phyloP scores from a whole-genome alignment of 2,888 invertebrate genomes.

The Halictus quadricinctus region DNA sequence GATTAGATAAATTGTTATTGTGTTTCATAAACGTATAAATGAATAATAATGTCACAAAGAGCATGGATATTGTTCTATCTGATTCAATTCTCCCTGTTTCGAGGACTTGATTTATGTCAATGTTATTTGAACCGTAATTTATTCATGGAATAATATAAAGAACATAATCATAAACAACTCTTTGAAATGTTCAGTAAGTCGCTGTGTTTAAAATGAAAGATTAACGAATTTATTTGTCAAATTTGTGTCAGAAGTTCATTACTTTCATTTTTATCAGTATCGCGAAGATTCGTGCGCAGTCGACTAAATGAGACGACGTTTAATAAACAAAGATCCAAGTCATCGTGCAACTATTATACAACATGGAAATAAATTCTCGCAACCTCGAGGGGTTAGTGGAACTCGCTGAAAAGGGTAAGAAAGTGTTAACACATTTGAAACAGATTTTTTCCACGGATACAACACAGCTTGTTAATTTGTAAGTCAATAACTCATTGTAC shows the following conservation, averaged over 20 bases:
- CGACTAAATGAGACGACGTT: neutral
- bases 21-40: neutral
- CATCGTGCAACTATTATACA: neutral
- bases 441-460: neutral
- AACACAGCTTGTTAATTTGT: constrained; percentile 3
- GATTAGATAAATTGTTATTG: neutral
- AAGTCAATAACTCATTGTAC: constrained; percentile 12
- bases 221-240: neutral
- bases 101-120: neutral
- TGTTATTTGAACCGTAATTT: no score
- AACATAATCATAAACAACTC: no score
- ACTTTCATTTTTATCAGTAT: neutral
- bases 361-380: neutral
- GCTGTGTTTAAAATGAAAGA: neutral
- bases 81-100: neutral
- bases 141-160: no score
- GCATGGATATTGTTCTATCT: neutral
- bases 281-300: neutral
- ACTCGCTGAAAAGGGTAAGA: neutral
- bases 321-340: neutral
- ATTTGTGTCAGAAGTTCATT: neutral
- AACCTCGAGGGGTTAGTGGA: constrained; percentile 1
- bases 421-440: constrained; percentile 3
- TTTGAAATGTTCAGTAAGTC: neutral
- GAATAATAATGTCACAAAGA: neutral